Evolutionary conservation across 2,113 vertebrate genomes (phyloP), one percentile per base, ranked within the genome.

Genomic region (Hypomesus transpacificus): DNA sequence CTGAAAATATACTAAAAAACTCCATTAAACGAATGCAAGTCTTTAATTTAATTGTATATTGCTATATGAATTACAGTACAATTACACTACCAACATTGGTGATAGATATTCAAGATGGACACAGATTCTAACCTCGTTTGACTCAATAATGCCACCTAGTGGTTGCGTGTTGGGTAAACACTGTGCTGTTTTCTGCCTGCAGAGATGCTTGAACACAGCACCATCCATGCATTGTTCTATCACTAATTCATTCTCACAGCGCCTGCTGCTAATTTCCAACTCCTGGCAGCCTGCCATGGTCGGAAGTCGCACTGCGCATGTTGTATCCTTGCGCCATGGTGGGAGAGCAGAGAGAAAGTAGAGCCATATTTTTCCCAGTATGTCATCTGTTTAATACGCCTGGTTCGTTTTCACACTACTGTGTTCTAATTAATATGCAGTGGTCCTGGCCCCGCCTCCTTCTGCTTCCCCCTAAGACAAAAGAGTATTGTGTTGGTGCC

Each of bases 401-500:
- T 85, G 86, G 84, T 86, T 87, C 85, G 79, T 84, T 87, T 87
- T 89, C 85, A 85, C 86, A 89, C 85, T 80, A 69, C 69, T 65
- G 80, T 81, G 77, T 84, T 81, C 89, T 91, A 84, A 92, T 92
- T 91, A 90, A 90, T 88, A 93, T 93, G 87, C 91, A 69, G 84
- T 50, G 70, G 77, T 84, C 84, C 69, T 75, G 70, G 72, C 80
- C 84, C 79, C 82, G 52, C 82, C 80, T 63, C 81, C 64, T 76
- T 79, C 78, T 66, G 68, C 81, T 84, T 24, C 80, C 82, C 85
- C 79, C 77, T 89, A 91, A 92, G 89, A 92, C 92, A 92, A 92
- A 92, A 89, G 87, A 76, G 62, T 76, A 88, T 90, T 93, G 90
- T 92, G 82, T 28, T 75, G 81, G 78, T 83, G 74, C 88, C 91